phyloP scores from a whole-genome alignment of 2,797 vertebrate species.

The Acomys russatus region DNA sequence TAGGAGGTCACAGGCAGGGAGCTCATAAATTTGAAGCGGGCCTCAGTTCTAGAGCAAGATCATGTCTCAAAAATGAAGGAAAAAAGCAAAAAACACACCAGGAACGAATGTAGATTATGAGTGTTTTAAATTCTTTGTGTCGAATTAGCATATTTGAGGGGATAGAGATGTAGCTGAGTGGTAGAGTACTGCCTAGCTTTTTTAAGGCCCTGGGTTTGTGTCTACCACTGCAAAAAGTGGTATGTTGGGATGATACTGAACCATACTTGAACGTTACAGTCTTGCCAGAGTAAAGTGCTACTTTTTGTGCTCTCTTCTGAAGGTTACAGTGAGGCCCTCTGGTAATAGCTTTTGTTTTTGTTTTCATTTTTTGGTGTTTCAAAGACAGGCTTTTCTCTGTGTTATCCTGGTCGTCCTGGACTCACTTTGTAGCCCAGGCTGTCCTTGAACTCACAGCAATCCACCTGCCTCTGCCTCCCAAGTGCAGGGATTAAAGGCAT shows the following conservation, averaged over 20 bases:
- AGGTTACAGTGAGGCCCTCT: not conserved
- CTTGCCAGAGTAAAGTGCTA: not conserved
- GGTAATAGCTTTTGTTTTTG: not conserved
- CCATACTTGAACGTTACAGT: not conserved
- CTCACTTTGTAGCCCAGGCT: too few relatives aligned
- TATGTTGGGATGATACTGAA: slow-evolving; percentile 42
- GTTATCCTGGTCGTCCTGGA: too few relatives aligned
- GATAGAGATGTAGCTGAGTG: not conserved
- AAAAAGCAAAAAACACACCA: not conserved
- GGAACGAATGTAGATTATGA: slow-evolving; percentile 46
- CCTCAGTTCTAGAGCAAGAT: not conserved
- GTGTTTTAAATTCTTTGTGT: slow-evolving; percentile 19
- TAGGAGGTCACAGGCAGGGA: not conserved
- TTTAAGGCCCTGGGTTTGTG: not conserved
- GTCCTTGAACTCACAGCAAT: too few relatives aligned
- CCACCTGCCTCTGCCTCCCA: too few relatives aligned
- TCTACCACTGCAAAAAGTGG: not conserved
- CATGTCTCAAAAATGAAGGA: not conserved
- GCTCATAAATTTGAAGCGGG: not conserved
- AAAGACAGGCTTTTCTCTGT: too few relatives aligned
- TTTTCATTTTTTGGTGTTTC: too few relatives aligned
- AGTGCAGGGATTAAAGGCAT: too few relatives aligned
- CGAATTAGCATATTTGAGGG: slow-evolving; percentile 20
- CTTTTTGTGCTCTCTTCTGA: slow-evolving; percentile 35
- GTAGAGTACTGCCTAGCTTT: not conserved